phyloP scores from a whole-genome alignment of 2,113 vertebrate genomes.

The Xyrauchen texanus region DNA sequence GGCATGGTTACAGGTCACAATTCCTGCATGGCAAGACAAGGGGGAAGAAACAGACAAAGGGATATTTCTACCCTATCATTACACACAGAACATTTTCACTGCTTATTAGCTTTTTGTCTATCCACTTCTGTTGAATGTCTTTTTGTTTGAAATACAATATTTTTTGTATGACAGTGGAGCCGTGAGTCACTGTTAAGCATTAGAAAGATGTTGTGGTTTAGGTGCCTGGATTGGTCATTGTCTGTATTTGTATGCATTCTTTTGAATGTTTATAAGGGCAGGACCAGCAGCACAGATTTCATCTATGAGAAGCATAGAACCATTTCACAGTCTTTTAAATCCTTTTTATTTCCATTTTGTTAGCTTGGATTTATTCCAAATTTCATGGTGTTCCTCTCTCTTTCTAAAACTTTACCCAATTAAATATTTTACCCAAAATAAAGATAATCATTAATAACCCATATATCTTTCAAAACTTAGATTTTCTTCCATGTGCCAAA shows the following conservation, averaged over 20 bases:
- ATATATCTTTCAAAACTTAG: too few relatives aligned
- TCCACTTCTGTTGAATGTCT: background rate
- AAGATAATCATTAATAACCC: too few relatives aligned
- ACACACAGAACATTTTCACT: background rate
- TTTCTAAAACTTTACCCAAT: background rate
- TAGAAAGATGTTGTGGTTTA: background rate
- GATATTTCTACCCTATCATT: constrained; percentile 7
- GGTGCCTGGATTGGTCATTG: background rate
- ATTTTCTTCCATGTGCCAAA: too few relatives aligned
- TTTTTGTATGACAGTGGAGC: background rate
- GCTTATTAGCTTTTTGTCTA: background rate
- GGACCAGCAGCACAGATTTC: too few relatives aligned
- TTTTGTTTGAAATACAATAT: background rate
- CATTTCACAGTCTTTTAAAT: background rate
- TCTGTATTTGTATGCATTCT: too few relatives aligned
- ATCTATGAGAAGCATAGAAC: background rate
- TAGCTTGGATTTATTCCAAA: background rate
- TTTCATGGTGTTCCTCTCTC: constrained; percentile 3
- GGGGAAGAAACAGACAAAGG: constrained; percentile 48
- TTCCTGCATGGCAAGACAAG: constrained; percentile 55
- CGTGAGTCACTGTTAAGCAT: background rate
- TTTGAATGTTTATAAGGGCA: too few relatives aligned
- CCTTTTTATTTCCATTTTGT: background rate
- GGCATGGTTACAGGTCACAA: constrained; percentile 78
- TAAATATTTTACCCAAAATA: too few relatives aligned